Base-by-base conservation (phyloP, 1,140 invertebrate genomes). In the Cydia splendana region DNA sequence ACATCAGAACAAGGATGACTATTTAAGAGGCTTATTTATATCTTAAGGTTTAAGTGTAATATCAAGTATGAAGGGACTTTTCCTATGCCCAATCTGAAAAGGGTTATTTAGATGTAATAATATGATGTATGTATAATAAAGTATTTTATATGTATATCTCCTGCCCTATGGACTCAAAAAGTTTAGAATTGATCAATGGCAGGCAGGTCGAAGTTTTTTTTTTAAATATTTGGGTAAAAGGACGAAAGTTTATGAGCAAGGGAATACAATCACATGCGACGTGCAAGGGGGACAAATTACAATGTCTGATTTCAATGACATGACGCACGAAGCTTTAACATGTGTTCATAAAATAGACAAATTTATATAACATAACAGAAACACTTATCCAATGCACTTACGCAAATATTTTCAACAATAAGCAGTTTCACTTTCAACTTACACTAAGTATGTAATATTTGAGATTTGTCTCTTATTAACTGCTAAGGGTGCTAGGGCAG, bases 401-500 rank as follows among this genome's bases (percentile, higher is more conserved):
- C 4, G 51, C n/a, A 57, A 57, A n/a, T n/a, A 48, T 48, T 57
- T 57, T 57, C 7, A 69, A 51, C 51, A 65, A 28, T 30, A 65
- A 30, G 65, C 30, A 38, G 30, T 69, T 45, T 38, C 65, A 69
- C 30, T 71, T 38, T 42, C 18, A 34, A 71, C 34, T 71, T 38
- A 71, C 18, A 18, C 34, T 71, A 24, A 24, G 24, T 24, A 71
- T 34, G 30, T 12, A 38, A 71, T 71, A 45, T 71, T 42, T 71
- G 67, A 71, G 67, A 71, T 71, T 38, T 10, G 13, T 18, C 45
- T 53, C 45, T 51, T 74, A 48, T 10, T 48, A 76, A 69, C 42
- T 79, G 76, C 88, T 90, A 93, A 87, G 84, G 90, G 91, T 93
- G 91, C 90, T 91, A 90, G 87, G 91, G 88, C 91, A 91, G 87